phyloP scores from a whole-genome alignment of 2,113 vertebrate genomes.

The Trematomus loennbergii region DNA sequence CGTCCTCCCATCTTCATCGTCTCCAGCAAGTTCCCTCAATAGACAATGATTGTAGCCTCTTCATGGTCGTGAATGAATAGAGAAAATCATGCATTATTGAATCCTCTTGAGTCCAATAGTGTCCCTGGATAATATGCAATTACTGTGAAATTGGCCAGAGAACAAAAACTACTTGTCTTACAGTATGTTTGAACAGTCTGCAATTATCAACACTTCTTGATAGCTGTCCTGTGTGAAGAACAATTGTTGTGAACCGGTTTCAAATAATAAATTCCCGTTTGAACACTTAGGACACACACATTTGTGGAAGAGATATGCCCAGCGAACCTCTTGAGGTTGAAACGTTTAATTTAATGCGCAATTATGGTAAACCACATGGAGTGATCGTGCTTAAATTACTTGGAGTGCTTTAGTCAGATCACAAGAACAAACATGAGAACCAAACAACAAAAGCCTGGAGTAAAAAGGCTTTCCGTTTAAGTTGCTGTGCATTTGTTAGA shows the following conservation, averaged over 20 bases:
- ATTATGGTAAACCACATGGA: constrained; percentile 19
- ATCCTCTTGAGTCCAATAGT: constrained; percentile 50
- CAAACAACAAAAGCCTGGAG: constrained; percentile 3
- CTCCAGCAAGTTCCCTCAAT: constrained; percentile 41
- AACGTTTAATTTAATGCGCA: constrained; percentile 52
- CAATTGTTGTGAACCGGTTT: constrained; percentile 43
- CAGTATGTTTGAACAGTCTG: constrained; percentile 46
- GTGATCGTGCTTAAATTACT: constrained; percentile 10
- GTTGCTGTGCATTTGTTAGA: neutral
- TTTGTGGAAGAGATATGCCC: constrained; percentile 25
- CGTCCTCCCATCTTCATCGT: constrained; percentile 16
- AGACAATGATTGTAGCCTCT: constrained; percentile 52
- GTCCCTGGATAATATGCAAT: constrained; percentile 52
- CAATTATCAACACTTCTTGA: constrained; percentile 53
- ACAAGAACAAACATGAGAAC: constrained; percentile 25
- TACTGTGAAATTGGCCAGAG: constrained; percentile 47
- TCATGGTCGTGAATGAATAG: constrained; percentile 33
- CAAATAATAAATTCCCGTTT: constrained; percentile 14
- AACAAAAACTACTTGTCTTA: constrained; percentile 13
- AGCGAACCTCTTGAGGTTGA: constrained; percentile 36
- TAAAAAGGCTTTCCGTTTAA: constrained; percentile 15
- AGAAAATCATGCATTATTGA: constrained; percentile 54
- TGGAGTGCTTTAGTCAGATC: constrained; percentile 27
- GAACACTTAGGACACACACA: constrained; percentile 4
- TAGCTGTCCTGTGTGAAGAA: constrained; percentile 30